Evolutionary conservation across 2,113 vertebrate genomes (phyloP).

Genomic region (Centrocercus urophasianus): DNA sequence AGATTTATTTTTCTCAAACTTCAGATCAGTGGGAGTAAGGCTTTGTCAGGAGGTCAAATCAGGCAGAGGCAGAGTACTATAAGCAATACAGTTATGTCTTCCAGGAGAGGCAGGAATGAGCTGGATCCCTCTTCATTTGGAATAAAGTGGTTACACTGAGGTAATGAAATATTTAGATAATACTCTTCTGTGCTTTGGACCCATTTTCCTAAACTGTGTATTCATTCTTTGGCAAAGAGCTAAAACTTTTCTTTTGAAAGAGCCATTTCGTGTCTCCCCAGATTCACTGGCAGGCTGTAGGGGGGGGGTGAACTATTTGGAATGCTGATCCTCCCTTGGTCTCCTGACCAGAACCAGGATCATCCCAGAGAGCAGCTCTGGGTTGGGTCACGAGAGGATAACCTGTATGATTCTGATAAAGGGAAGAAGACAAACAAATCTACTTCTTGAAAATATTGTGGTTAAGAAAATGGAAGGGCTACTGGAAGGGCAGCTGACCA

Average conservation of each 20-base stretch:
- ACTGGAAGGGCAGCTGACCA: neutral
- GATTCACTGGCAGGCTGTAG: neutral
- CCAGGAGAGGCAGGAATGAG: neutral
- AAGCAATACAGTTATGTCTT: neutral
- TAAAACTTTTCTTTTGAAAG: neutral
- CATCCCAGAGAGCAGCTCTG: neutral
- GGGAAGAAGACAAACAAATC: neutral
- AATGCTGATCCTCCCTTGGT: neutral
- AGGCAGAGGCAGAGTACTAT: neutral
- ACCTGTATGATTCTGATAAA: neutral
- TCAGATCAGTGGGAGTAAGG: neutral
- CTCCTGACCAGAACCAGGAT: neutral
- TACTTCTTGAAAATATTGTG: neutral
- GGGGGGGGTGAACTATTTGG: neutral
- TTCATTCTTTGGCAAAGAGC: slow-evolving; percentile 37
- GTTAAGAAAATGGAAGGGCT: neutral
- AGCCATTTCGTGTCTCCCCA: neutral
- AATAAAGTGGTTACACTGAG: neutral
- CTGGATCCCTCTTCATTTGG: slow-evolving; percentile 38
- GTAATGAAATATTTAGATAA: slow-evolving; percentile 45
- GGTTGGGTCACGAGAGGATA: neutral
- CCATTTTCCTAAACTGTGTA: neutral
- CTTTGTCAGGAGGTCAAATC: neutral
- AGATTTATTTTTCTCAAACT: neutral
- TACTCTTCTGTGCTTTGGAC: slow-evolving; percentile 30